A percentile compares a stretch with the other conserved stretches of the same genome.
Conservation (phyloP, 2,888 invertebrate genomes). For the Amphipyra berbera region DNA sequence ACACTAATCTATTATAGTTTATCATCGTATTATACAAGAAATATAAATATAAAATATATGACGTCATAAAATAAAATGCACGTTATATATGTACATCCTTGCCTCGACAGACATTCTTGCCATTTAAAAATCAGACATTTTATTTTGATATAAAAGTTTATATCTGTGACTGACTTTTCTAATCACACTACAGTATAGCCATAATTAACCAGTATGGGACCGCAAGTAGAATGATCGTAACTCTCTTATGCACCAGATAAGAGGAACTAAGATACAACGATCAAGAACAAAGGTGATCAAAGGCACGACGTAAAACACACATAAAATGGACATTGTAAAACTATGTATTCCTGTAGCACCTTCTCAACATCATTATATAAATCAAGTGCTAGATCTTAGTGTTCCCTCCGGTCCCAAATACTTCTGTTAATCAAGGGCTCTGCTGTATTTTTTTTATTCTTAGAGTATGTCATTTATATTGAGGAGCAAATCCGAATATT, state of each 20-base stretch:
- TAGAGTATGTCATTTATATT: slow-evolving; percentile 41
- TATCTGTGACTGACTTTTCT: slow-evolving; percentile 39
- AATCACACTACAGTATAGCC: slow-evolving; percentile 13
- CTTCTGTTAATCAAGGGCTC: slow-evolving; percentile 1
- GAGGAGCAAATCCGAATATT: slow-evolving; percentile 47
- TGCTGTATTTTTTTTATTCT: slow-evolving; percentile 23
- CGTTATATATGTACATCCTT: slow-evolving; percentile 37
- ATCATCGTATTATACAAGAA: slow-evolving; percentile 50
- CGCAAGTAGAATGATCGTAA: not conserved
- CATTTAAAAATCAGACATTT: slow-evolving; percentile 24
- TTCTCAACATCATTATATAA: slow-evolving; percentile 1
- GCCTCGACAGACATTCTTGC: slow-evolving; percentile 33
- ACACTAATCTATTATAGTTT: slow-evolving; percentile 46
- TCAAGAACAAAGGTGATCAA: not conserved
- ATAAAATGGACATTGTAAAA: slow-evolving; percentile 1
- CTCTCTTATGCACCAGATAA: not conserved
- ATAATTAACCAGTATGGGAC: not conserved
- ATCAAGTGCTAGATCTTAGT: not conserved
- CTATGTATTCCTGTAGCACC: not conserved
- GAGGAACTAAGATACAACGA: too few relatives aligned
- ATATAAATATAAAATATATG: slow-evolving; percentile 53
- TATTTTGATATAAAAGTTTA: slow-evolving; percentile 26
- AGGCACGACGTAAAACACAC: slow-evolving; percentile 6
- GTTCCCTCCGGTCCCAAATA: slow-evolving; percentile 4
- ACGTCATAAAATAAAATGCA: slow-evolving; percentile 53